Percentiles rank a stretch among this genome's conserved stretches.
Evolutionary conservation across 2,113 vertebrate genomes (phyloP).

Genomic region (Scomber scombrus): DNA sequence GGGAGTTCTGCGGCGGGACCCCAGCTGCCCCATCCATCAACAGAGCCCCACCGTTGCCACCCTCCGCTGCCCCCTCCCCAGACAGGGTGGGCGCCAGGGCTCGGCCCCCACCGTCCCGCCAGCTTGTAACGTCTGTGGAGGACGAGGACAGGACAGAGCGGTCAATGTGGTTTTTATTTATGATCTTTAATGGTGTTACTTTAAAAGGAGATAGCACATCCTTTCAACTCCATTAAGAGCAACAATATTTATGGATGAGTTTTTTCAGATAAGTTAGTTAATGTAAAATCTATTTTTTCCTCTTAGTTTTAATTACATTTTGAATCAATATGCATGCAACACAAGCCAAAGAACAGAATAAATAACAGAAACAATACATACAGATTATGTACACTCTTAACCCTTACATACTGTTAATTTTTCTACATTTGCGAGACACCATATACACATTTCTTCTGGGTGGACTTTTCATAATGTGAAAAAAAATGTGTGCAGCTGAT

Average conservation of each 20-base stretch:
- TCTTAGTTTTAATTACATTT: too few species aligned
- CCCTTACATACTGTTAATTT: too few species aligned
- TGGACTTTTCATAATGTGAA: too few species aligned
- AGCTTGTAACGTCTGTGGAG: constrained; percentile 89
- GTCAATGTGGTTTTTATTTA: constrained; percentile 32
- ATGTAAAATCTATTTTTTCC: neutral
- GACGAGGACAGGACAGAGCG: neutral
- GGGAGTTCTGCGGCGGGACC: constrained; percentile 76
- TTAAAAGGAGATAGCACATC: neutral
- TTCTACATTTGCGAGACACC: too few species aligned
- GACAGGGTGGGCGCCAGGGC: constrained; percentile 85
- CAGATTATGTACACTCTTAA: neutral
- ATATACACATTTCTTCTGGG: too few species aligned
- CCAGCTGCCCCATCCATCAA: constrained; percentile 84
- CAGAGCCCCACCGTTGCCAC: constrained; percentile 83
- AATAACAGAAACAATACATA: neutral
- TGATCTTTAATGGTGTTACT: constrained; percentile 1
- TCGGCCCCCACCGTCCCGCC: constrained; percentile 96
- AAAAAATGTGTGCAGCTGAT: too few species aligned
- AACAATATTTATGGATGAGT: too few species aligned
- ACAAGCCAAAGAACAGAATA: neutral
- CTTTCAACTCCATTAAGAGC: neutral
- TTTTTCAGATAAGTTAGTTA: neutral
- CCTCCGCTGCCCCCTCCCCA: constrained; percentile 86
- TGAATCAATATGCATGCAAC: neutral